These are phyloP conservation scores for Betta splendens DNA, from an alignment of 2,797 vertebrate genomes.

Conservation along the genomic window DNA sequence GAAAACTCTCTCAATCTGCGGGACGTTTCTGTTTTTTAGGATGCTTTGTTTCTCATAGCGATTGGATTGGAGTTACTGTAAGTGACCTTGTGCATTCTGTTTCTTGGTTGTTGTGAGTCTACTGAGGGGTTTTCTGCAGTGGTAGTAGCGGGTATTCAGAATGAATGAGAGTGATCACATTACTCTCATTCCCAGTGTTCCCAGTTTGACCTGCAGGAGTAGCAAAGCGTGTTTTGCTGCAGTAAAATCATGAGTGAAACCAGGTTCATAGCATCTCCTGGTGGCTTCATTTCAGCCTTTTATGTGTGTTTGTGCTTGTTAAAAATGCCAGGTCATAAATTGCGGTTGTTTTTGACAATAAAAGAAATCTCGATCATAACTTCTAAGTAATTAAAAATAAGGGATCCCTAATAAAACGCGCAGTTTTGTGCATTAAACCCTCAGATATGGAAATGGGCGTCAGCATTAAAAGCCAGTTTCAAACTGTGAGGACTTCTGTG, in stretches of 20 bases:
- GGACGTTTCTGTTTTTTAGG: neutral
- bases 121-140: too few species aligned
- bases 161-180: neutral
- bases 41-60: neutral
- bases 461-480: neutral
- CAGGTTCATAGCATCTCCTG: neutral
- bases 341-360: neutral
- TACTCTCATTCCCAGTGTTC: neutral
- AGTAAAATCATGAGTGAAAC: neutral
- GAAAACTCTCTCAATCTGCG: too few species aligned
- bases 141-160: neutral
- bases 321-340: neutral
- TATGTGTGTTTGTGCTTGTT: neutral
- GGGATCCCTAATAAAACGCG: neutral
- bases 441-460: too few species aligned
- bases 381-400: neutral
- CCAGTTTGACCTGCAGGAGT: neutral
- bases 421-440: neutral
- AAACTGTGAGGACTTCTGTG: slow-evolving; percentile 67
- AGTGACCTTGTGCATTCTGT: neutral
- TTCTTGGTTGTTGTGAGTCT: neutral
- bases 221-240: neutral
- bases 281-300: neutral
- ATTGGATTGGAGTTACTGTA: neutral
- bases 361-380: neutral